phyloP scores from a whole-genome alignment of 2,888 invertebrate species.

The Megalurothrips usitatus region DNA sequence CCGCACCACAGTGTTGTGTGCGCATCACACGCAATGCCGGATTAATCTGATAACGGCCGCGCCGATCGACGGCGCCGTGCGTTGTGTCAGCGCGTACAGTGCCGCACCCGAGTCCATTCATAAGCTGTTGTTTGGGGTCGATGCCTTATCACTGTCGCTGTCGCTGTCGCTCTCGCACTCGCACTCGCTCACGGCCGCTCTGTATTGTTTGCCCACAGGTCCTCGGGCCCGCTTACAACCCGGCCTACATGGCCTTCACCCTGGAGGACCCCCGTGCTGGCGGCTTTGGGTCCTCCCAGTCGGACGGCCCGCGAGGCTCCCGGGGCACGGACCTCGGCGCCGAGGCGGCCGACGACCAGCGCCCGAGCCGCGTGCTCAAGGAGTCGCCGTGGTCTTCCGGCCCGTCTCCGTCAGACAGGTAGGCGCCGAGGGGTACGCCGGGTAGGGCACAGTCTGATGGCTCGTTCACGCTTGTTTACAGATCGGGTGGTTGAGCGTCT shows the following conservation, averaged over 20 bases:
- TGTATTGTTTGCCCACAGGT: not conserved
- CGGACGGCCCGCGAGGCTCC: not conserved
- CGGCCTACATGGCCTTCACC: slow-evolving; percentile 7
- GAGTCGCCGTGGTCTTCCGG: not conserved
- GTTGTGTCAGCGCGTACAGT: too few species aligned
- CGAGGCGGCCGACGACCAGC: not conserved
- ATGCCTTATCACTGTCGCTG: too few species aligned
- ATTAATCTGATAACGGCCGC: too few species aligned
- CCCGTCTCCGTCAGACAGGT: not conserved
- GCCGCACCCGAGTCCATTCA: too few species aligned
- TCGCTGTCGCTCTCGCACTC: too few species aligned
- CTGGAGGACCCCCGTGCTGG: not conserved
- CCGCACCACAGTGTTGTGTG: too few species aligned
- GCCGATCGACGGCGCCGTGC: too few species aligned
- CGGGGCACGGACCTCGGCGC: not conserved
- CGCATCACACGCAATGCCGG: too few species aligned
- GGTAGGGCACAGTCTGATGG: not conserved
- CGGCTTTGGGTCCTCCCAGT: not conserved
- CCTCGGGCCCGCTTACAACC: slow-evolving; percentile 2
- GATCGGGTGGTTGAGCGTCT: too few species aligned
- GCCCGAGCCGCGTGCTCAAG: not conserved
- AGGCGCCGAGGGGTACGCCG: not conserved
- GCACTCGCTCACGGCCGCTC: not conserved
- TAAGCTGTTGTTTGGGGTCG: too few species aligned
- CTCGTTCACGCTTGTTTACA: too few species aligned